A percentile compares a stretch with the other conserved stretches of the same genome.
Conservation (phyloP, 2,797 vertebrate species). For the Chloroceryle amazona region DNA sequence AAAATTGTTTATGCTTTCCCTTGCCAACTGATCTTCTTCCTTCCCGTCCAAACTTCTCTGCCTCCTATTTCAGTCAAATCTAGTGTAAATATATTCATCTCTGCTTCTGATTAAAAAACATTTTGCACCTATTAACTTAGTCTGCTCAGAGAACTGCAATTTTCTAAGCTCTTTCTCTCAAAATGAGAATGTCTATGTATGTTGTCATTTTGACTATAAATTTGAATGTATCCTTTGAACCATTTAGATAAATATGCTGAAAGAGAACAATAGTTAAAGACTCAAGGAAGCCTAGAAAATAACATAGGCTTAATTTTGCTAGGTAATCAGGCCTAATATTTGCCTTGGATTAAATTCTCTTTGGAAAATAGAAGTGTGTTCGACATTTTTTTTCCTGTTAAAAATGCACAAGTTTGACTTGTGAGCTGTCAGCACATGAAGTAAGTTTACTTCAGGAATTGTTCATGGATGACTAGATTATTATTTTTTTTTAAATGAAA, state of each 20-base stretch:
- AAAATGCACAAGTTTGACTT: slow-evolving; percentile 19
- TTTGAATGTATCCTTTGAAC: slow-evolving; percentile 41
- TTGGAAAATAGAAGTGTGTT: neutral
- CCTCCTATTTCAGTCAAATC: slow-evolving; percentile 58
- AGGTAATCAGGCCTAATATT: slow-evolving; percentile 21
- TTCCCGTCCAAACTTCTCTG: slow-evolving; percentile 55
- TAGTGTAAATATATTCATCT: slow-evolving; percentile 56
- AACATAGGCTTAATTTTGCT: slow-evolving; percentile 22
- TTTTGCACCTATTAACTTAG: slow-evolving; percentile 66
- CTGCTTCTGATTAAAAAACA: slow-evolving; percentile 69
- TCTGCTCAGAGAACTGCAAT: neutral
- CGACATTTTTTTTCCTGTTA: neutral
- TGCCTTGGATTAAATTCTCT: neutral
- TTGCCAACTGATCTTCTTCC: slow-evolving; percentile 68
- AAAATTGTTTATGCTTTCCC: slow-evolving; percentile 63
- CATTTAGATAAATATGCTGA: slow-evolving; percentile 31
- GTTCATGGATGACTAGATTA: slow-evolving; percentile 28
- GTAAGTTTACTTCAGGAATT: slow-evolving; percentile 56
- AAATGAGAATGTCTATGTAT: neutral
- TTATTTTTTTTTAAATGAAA: slow-evolving; percentile 18
- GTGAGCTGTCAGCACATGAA: slow-evolving; percentile 31
- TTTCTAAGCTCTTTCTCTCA: slow-evolving; percentile 31
- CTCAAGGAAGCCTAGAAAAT: neutral
- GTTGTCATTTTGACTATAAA: slow-evolving; percentile 11
- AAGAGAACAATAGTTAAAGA: slow-evolving; percentile 8